A percentile compares a stretch with the other conserved stretches of the same genome.
These are phyloP conservation scores for Pseudomyrmex concolor DNA, from an alignment of 1,140 invertebrate species.

Conservation along the genomic window DNA sequence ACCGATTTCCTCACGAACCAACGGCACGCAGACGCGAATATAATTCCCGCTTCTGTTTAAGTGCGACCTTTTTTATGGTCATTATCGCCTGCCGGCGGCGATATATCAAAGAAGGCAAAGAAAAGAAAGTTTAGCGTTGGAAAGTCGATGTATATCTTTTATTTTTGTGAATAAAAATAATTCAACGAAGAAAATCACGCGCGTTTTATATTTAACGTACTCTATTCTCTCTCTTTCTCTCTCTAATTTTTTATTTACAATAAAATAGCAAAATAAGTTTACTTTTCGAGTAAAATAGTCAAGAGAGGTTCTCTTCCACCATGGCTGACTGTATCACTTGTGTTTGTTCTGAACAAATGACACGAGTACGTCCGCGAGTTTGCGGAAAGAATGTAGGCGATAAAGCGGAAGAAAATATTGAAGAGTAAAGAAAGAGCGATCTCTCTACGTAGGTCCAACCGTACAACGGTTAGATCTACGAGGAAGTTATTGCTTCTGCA, in stretches of 20 bases:
- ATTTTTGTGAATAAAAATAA: too few relatives aligned
- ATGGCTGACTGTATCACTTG: neutral
- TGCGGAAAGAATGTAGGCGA: conserved; percentile 6
- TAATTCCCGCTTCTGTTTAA: conserved; percentile 35
- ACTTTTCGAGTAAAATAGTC: neutral
- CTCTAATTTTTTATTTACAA: neutral
- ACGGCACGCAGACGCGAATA: conserved; percentile 55
- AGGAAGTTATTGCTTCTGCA: conserved; percentile 78
- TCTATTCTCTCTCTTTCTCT: neutral
- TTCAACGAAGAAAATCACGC: neutral
- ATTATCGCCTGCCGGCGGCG: conserved; percentile 5
- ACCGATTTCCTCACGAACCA: neutral
- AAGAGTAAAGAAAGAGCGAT: conserved; percentile 35
- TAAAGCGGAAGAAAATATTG: conserved; percentile 29
- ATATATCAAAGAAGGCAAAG: neutral
- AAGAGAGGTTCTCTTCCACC: neutral
- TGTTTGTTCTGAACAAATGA: conserved; percentile 14
- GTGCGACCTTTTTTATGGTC: neutral
- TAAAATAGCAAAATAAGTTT: neutral
- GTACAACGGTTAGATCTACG: conserved; percentile 56
- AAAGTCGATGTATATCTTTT: neutral
- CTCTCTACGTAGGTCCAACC: conserved; percentile 52
- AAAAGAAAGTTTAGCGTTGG: neutral
- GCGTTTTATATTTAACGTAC: too few relatives aligned
- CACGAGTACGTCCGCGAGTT: neutral